Evolutionary conservation across 2,888 invertebrate species (phyloP).

Genomic region (Sphaerophoria rueppellii): DNA sequence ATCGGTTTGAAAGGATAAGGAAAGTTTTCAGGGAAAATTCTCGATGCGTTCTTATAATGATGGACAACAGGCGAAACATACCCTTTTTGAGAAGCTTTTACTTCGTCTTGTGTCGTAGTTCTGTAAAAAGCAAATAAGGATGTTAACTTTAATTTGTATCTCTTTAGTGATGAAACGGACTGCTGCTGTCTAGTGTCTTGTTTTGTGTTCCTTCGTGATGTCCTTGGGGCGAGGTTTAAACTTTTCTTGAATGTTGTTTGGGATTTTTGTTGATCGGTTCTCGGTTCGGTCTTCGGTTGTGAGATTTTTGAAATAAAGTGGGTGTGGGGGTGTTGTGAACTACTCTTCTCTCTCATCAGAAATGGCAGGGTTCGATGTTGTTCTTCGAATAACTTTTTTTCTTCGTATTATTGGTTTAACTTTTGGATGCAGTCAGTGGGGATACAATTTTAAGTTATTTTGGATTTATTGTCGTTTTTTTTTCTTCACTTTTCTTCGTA

Average conservation of each 20-base stretch:
- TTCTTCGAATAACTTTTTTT: conserved; percentile 17
- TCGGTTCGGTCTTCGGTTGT: conserved; percentile 19
- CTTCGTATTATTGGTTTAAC: conserved; percentile 65
- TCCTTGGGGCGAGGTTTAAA: conserved; percentile 68
- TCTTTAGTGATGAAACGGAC: conserved; percentile 46
- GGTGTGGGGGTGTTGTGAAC: conserved; percentile 8
- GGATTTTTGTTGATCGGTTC: conserved; percentile 54
- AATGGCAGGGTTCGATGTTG: background rate
- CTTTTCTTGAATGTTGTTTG: conserved; percentile 60
- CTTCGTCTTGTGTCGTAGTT: background rate
- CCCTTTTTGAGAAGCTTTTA: background rate
- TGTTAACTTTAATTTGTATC: conserved; percentile 72
- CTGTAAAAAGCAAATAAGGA: conserved; percentile 53
- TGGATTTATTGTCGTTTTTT: conserved; percentile 47
- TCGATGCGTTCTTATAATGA: conserved; percentile 68
- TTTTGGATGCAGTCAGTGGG: conserved; percentile 69
- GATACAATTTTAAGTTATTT: conserved; percentile 65
- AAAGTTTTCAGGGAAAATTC: conserved; percentile 67
- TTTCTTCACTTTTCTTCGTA: background rate
- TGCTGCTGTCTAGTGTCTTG: conserved; percentile 41
- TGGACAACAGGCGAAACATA: conserved; percentile 64
- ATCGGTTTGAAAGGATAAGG: conserved; percentile 59
- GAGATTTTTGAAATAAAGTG: background rate
- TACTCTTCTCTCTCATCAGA: conserved; percentile 15
- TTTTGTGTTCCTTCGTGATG: conserved; percentile 18